Base-by-base conservation (phyloP, 2,797 vertebrate species). In the Sebastes paucispinis region DNA sequence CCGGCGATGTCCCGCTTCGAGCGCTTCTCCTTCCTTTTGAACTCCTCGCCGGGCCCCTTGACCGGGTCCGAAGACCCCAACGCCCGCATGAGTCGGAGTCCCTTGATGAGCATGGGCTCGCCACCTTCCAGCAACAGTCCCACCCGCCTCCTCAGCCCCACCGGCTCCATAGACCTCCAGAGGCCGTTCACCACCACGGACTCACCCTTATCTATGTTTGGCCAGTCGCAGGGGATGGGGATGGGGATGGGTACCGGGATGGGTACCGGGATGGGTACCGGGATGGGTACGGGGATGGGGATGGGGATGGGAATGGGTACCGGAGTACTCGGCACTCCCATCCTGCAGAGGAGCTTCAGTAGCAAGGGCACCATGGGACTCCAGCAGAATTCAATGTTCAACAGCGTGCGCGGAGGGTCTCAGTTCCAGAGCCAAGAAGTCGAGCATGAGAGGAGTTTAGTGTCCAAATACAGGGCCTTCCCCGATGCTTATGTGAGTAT, bases 401-500 rank as follows among this genome's bases (percentile, higher is more conserved):
- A 74, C 68, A 93, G 83, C 12, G 6, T 76, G 3, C 77, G 77
- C 0, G 81, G 31, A 36, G 82, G 73, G 8, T 5, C 87, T 12
- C 79, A 54, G 52, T 81, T 92, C 73, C 90, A 89, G 29, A 86
- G 6, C 59, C 84, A 84, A 34, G 81, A 82, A 27, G 67, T 73
- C 1, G 92, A 93, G 50, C 85, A 74, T 0, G 91, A 92, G 36
- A 90, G 3, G 27, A 91, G 69, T 36, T 18, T 87, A 0, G 3
- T 47, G 1, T 59, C 77, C 6, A 96, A 95, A 71, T 95, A 95
- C 88, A 90, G 93, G 80, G 95, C 95, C n/a, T 96, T 96, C 80
- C 95, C 96, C 1, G 96, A 97, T 59, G 94, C 94, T 32, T 96
- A 96, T 84, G 96, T 97, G 77, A 97, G 96, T 96, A 85, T 27